Percentiles rank a stretch among this genome's conserved stretches.
These are phyloP conservation scores for Oasisia sp. DNA, from an alignment of 2,888 invertebrate genomes.

Conservation along the genomic window DNA sequence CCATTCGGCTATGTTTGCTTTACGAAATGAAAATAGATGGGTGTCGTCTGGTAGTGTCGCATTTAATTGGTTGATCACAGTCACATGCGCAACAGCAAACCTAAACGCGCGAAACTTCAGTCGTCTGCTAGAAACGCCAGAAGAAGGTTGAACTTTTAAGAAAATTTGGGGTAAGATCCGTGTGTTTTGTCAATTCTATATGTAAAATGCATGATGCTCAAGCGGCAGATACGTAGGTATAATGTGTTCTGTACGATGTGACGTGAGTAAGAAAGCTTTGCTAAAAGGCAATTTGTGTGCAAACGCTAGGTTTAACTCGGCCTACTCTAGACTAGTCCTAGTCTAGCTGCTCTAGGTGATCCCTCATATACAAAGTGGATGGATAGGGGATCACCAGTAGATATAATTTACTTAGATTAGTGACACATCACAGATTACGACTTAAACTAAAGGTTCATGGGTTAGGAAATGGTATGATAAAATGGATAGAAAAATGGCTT, in stretches of 20 bases:
- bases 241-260: background rate
- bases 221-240: background rate
- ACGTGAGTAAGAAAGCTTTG: too few relatives aligned
- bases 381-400: too few relatives aligned
- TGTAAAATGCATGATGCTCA: background rate
- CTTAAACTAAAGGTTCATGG: too few relatives aligned
- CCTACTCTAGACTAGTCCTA: too few relatives aligned
- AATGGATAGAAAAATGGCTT: too few relatives aligned
- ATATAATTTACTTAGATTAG: too few relatives aligned
- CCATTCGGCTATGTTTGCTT: background rate
- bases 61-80: background rate
- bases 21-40: background rate
- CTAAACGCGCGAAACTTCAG: slow-evolving; percentile 4
- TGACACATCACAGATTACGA: too few relatives aligned
- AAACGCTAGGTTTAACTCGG: too few relatives aligned
- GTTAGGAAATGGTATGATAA: too few relatives aligned
- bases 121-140: background rate
- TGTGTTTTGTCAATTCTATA: background rate
- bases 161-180: background rate
- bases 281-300: too few relatives aligned
- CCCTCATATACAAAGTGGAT: too few relatives aligned
- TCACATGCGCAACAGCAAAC: slow-evolving; percentile 1
- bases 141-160: background rate
- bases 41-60: background rate
- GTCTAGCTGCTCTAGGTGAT: too few relatives aligned